Percentiles rank a stretch among this genome's conserved stretches.
These are phyloP conservation scores for Sebastes hubbsi DNA, from an alignment of 2,797 vertebrate genomes.

Conservation along the genomic window DNA sequence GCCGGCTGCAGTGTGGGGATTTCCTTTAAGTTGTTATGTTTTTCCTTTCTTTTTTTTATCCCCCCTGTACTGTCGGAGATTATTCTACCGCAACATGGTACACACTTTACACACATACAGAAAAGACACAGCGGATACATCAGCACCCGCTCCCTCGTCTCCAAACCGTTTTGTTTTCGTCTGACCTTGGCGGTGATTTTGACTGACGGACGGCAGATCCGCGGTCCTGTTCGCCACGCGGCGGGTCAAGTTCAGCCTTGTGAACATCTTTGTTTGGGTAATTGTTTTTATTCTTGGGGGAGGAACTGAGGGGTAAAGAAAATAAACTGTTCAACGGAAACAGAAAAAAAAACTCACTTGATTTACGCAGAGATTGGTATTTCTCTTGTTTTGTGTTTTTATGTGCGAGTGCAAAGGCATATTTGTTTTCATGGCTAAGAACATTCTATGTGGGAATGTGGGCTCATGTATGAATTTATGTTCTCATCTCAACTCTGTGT, in stretches of 20 bases:
- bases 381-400: slow-evolving; percentile 10
- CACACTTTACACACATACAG: slow-evolving; percentile 36
- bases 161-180: slow-evolving; percentile 26
- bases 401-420: slow-evolving; percentile 5
- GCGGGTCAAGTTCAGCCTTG: slow-evolving; percentile 29
- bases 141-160: slow-evolving; percentile 2
- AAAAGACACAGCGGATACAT: slow-evolving; percentile 13
- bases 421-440: slow-evolving; percentile 26
- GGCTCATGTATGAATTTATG: slow-evolving; percentile 28
- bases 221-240: slow-evolving; percentile 2
- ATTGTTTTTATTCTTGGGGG: slow-evolving; percentile 42
- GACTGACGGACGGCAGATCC: slow-evolving; percentile 50
- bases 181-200: slow-evolving; percentile 57
- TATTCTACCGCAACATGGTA: slow-evolving; percentile 36
- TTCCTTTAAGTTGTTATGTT: slow-evolving; percentile 75
- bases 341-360: neutral
- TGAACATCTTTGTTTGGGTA: slow-evolving; percentile 54
- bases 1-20: slow-evolving; percentile 69
- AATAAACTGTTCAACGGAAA: slow-evolving; percentile 5
- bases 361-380: slow-evolving; percentile 19
- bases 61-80: slow-evolving; percentile 38
- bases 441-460: slow-evolving; percentile 30
- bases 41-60: slow-evolving; percentile 26
- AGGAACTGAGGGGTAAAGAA: slow-evolving; percentile 5
- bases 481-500: slow-evolving; percentile 12